phyloP scores from a whole-genome alignment of 2,113 vertebrate species.

The Petromus typicus region DNA sequence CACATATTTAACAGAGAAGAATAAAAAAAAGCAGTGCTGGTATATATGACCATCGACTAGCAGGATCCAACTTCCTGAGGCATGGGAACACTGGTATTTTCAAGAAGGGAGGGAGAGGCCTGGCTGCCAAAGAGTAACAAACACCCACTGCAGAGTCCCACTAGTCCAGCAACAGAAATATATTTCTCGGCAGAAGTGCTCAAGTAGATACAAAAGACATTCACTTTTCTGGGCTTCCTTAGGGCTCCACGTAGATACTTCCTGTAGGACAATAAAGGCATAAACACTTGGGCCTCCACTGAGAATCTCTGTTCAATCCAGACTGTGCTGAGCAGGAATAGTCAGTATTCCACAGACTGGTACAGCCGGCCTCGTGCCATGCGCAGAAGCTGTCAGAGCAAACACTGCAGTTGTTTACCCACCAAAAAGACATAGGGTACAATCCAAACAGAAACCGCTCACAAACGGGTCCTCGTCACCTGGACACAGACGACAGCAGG shows the following conservation, averaged over 20 bases:
- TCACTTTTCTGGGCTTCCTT: background rate
- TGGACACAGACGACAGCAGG: background rate
- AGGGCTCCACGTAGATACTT: background rate
- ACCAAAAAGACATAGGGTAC: background rate
- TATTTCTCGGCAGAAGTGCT: background rate
- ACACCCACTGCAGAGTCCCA: background rate
- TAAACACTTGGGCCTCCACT: background rate
- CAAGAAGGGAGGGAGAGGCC: background rate
- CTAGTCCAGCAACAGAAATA: background rate
- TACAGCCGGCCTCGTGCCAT: accelerated
- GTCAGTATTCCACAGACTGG: background rate
- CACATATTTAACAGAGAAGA: slow-evolving; percentile 58
- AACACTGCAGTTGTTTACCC: background rate
- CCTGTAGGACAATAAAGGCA: background rate
- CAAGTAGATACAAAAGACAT: background rate
- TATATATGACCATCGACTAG: slow-evolving; percentile 39
- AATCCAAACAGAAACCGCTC: background rate
- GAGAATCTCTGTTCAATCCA: background rate
- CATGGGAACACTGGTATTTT: background rate
- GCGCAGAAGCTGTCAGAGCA: background rate
- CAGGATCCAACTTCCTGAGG: slow-evolving; percentile 69
- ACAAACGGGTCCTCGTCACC: background rate
- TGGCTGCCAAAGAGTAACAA: background rate
- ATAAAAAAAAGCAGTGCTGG: slow-evolving; percentile 63
- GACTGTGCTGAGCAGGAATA: background rate